Conservation (phyloP, 2,797 vertebrate genomes). For the Tenualosa ilisha region DNA sequence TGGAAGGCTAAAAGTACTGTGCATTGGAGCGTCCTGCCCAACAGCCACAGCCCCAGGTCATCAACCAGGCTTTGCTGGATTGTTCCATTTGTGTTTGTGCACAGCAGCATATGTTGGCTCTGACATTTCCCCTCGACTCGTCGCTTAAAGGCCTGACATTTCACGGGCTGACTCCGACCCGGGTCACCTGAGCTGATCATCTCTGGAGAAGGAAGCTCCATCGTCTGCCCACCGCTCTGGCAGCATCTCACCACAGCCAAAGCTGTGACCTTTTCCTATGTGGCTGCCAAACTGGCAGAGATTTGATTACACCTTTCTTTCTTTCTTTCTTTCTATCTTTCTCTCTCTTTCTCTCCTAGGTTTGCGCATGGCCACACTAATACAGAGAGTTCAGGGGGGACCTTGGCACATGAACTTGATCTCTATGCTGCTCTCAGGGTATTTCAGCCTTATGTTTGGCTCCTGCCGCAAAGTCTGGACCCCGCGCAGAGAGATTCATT, state of each 20-base stretch:
- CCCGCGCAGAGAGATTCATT: background rate
- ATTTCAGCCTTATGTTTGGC: background rate
- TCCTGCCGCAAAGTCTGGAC: background rate
- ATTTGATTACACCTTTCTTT: constrained; percentile 10
- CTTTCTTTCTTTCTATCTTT: background rate
- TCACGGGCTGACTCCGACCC: constrained; percentile 5
- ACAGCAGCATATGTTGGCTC: constrained; percentile 37
- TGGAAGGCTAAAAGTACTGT: background rate
- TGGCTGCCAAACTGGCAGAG: background rate
- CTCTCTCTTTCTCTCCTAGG: background rate
- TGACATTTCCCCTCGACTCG: constrained; percentile 49
- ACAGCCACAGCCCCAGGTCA: background rate
- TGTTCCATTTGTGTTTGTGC: background rate
- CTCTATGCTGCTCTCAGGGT: background rate
- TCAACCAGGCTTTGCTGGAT: constrained; percentile 12
- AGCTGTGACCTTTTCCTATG: constrained; percentile 28
- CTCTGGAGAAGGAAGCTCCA: constrained; percentile 18
- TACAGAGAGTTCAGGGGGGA: background rate
- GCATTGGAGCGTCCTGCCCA: background rate
- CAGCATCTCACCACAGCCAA: background rate
- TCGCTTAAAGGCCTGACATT: constrained; percentile 28
- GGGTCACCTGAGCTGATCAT: constrained; percentile 22
- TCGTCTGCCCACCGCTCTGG: background rate
- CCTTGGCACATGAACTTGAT: background rate
- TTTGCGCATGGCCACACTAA: background rate